Percentiles rank a stretch among this genome's conserved stretches.
Evolutionary conservation across 2,797 vertebrate species (phyloP).

Genomic region (Halcyon leucocephala): DNA sequence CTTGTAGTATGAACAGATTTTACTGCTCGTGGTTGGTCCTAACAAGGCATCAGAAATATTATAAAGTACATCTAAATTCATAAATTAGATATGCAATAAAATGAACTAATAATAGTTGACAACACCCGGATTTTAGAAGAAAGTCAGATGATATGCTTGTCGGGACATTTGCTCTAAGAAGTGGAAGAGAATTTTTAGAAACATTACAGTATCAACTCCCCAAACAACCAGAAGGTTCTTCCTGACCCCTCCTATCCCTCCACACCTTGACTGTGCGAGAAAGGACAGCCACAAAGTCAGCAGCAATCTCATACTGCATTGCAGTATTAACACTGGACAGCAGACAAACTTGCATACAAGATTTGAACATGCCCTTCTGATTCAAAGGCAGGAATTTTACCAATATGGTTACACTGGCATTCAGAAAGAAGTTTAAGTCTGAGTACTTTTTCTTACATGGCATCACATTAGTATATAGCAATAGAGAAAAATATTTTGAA

Average conservation of each 20-base stretch:
- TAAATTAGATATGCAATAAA: neutral
- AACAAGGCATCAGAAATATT: neutral
- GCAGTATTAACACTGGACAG: constrained; percentile 8
- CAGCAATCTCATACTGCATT: constrained; percentile 19
- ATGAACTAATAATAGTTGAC: neutral
- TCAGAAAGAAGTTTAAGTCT: neutral
- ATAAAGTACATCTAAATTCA: neutral
- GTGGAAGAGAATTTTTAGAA: neutral
- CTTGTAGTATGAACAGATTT: neutral
- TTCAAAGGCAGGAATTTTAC: neutral
- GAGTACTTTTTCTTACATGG: neutral
- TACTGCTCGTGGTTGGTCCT: neutral
- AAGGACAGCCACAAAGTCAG: constrained; percentile 16
- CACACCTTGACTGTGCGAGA: neutral
- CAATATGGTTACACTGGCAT: neutral
- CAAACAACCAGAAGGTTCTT: neutral
- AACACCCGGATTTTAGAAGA: neutral
- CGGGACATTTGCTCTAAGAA: neutral
- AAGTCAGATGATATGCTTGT: neutral
- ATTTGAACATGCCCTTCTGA: neutral
- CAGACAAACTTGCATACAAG: constrained; percentile 41
- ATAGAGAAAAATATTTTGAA: neutral
- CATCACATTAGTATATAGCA: accelerated
- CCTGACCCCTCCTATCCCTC: neutral
- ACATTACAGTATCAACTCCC: neutral